A percentile compares a stretch with the other conserved stretches of the same genome.
Evolutionary conservation across 2,797 vertebrate species (phyloP).

Genomic region (Sus cebifrons): DNA sequence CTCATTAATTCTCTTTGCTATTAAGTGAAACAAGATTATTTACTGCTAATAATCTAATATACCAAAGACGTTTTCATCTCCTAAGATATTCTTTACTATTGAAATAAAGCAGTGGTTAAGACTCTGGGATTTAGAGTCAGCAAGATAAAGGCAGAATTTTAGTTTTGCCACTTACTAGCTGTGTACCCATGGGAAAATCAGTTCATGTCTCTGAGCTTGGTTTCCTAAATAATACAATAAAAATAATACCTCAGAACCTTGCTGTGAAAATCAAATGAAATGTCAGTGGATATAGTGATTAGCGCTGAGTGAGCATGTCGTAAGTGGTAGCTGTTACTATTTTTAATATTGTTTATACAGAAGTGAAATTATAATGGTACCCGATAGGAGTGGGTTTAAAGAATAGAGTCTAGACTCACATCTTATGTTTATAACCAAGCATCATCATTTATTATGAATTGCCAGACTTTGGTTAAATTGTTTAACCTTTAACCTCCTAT

Average conservation of each 20-base stretch:
- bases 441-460: not conserved
- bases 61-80: constrained; percentile 33
- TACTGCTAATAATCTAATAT: not conserved
- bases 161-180: not conserved
- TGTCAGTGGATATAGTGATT: constrained; percentile 7
- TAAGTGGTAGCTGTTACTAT: not conserved
- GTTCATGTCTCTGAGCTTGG: not conserved
- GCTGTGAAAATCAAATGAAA: constrained; percentile 23
- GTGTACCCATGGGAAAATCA: constrained; percentile 5
- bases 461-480: not conserved
- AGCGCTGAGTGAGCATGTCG: not conserved
- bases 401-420: not conserved
- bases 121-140: constrained; percentile 38
- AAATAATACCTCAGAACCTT: not conserved
- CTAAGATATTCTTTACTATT: constrained; percentile 40
- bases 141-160: not conserved
- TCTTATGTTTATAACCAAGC: not conserved
- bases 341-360: constrained; percentile 4
- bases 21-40: constrained; percentile 49
- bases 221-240: constrained; percentile 44
- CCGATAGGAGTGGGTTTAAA: not conserved
- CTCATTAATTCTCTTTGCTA: constrained; percentile 25
- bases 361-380: constrained; percentile 10
- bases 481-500: constrained; percentile 19
- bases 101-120: constrained; percentile 4